phyloP scores from a whole-genome alignment of 2,113 vertebrate genomes.

The Scalopus aquaticus region DNA sequence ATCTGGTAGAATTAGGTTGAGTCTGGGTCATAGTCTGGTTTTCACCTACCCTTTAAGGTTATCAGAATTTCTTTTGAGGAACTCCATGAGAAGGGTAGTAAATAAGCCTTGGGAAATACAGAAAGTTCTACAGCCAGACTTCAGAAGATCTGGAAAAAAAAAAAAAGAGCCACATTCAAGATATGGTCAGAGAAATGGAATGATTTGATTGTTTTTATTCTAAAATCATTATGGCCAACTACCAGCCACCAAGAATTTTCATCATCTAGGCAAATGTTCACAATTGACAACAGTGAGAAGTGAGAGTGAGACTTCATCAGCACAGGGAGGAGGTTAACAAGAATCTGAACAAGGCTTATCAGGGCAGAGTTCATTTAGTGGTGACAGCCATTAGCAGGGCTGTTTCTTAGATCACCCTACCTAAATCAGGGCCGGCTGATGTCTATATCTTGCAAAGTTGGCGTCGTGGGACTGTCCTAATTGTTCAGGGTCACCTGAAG shows the following conservation, averaged over 20 bases:
- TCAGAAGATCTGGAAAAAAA: too few relatives aligned
- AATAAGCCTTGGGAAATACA: neutral
- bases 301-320: neutral
- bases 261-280: neutral
- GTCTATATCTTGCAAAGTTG: neutral
- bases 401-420: neutral
- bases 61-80: neutral
- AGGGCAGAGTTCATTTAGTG: neutral
- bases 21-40: neutral
- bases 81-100: neutral
- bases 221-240: neutral
- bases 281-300: neutral
- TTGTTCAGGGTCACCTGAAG: neutral
- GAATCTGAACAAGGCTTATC: neutral
- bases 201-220: neutral
- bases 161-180: neutral
- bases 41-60: neutral
- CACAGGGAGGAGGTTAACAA: neutral
- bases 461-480: neutral
- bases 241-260: neutral
- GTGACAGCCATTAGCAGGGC: neutral
- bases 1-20: neutral
- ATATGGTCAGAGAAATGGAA: neutral
- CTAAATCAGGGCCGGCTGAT: neutral
- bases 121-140: neutral